These are phyloP conservation scores for Thrips palmi DNA, from an alignment of 1,140 invertebrate genomes.

Conservation along the genomic window DNA sequence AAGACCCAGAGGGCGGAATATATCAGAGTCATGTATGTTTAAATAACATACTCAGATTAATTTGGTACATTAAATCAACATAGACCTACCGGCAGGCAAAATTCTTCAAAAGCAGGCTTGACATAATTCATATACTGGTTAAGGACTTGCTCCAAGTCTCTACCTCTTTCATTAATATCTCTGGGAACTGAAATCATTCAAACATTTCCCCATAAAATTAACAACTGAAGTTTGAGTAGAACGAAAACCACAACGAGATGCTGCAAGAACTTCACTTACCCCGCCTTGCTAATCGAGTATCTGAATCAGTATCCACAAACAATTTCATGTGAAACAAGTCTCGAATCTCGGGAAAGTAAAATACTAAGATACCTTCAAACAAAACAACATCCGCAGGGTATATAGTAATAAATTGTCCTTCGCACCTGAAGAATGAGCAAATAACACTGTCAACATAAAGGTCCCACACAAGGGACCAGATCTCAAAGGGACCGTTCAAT, in stretches of 20 bases:
- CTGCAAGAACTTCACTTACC: constrained; percentile 33
- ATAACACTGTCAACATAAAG: neutral
- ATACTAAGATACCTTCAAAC: constrained; percentile 94
- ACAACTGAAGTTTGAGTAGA: constrained; percentile 8
- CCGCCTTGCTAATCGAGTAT: constrained; percentile 85
- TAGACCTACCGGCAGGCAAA: constrained; percentile 79
- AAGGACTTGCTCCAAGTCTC: constrained; percentile 85
- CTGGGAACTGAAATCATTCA: constrained; percentile 67
- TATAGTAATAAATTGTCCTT: constrained; percentile 56
- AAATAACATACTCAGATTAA: constrained; percentile 1
- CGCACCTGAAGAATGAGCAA: constrained; percentile 31
- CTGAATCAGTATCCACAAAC: constrained; percentile 97
- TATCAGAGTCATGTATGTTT: neutral
- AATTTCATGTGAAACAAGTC: constrained; percentile 97
- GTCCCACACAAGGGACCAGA: neutral
- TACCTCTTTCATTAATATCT: constrained; percentile 83
- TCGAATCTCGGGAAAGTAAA: constrained; percentile 88
- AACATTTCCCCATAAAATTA: constrained; percentile 7
- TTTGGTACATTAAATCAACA: neutral
- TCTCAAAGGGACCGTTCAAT: constrained; percentile 4
- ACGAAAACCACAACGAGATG: neutral
- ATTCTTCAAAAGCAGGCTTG: constrained; percentile 98
- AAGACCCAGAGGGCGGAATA: no score
- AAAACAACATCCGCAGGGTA: constrained; percentile 97
- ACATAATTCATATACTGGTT: constrained; percentile 95